These are phyloP conservation scores for Nasua narica DNA, from an alignment of 2,797 vertebrate genomes.

Conservation along the genomic window DNA sequence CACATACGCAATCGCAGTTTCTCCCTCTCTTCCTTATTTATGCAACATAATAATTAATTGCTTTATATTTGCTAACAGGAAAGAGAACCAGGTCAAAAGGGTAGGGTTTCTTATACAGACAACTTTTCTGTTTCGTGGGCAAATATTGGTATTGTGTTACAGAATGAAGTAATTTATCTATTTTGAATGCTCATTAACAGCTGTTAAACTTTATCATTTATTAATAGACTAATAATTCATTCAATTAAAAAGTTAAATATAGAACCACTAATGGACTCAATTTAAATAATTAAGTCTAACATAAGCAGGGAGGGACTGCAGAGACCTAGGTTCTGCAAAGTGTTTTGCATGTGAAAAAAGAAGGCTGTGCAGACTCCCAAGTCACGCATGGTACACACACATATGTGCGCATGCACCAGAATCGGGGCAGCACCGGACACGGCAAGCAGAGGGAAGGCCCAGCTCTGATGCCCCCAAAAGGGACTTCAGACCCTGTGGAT, in stretches of 20 bases:
- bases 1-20: background rate
- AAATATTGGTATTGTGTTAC: conserved; percentile 41
- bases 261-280: conserved; percentile 57
- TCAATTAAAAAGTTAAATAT: conserved; percentile 53
- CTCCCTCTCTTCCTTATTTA: background rate
- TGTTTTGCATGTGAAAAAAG: background rate
- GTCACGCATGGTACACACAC: rapidly evolving
- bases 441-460: background rate
- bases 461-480: background rate
- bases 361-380: background rate
- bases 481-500: background rate
- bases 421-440: background rate
- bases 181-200: conserved; percentile 57
- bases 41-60: background rate
- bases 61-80: background rate
- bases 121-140: background rate
- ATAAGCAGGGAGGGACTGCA: background rate
- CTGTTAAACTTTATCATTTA: conserved; percentile 67
- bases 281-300: conserved; percentile 63
- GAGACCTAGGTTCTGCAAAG: background rate
- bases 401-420: rapidly evolving
- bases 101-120: background rate
- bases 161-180: conserved; percentile 22
- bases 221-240: conserved; percentile 63
- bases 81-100: background rate